phyloP scores from a whole-genome alignment of 2,113 vertebrate species.

The Crotalus viridis region DNA sequence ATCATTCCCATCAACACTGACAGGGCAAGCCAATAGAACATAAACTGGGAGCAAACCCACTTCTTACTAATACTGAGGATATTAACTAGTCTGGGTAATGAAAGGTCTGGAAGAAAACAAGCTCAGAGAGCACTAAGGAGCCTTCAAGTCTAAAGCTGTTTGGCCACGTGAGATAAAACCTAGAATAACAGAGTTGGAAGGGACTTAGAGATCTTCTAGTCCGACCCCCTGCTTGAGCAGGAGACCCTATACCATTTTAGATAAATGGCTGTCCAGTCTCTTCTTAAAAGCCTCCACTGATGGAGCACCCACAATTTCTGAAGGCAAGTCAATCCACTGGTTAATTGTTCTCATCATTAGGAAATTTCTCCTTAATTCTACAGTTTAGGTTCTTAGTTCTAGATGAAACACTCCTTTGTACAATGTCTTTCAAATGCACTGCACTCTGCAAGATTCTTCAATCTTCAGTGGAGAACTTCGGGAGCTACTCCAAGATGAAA shows the following conservation, averaged over 20 bases:
- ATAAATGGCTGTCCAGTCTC: background rate
- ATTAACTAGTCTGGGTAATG: background rate
- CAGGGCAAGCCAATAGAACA: background rate
- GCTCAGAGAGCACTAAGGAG: background rate
- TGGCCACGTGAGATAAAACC: background rate
- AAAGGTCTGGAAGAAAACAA: background rate
- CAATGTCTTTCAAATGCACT: background rate
- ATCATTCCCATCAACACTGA: background rate
- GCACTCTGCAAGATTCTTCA: background rate
- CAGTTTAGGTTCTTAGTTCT: background rate
- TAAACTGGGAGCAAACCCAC: background rate
- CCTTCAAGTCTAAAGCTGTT: background rate
- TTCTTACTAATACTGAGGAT: background rate
- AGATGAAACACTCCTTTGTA: background rate
- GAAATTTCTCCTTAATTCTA: background rate
- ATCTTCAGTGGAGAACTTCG: background rate
- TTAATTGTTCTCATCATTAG: background rate
- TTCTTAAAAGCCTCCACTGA: background rate
- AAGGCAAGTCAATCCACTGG: background rate
- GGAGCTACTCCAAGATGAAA: background rate
- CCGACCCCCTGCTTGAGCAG: background rate
- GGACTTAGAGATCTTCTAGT: background rate
- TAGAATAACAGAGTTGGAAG: background rate
- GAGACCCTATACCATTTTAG: background rate
- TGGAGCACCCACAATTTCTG: background rate